phyloP scores from a whole-genome alignment of 2,797 vertebrate species.

The Myoxocephalus aenaeus region DNA sequence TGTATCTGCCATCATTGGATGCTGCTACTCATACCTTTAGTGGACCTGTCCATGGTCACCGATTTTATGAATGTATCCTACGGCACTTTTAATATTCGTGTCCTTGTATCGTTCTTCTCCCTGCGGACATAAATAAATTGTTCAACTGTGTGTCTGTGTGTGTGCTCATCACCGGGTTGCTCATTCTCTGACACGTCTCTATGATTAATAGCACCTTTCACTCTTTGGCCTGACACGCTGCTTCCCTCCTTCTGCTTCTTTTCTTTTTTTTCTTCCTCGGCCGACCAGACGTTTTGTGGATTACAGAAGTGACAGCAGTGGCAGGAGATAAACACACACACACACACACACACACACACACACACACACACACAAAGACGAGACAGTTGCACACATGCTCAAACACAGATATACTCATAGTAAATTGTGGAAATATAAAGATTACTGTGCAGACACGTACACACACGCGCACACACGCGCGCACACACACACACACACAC shows the following conservation, averaged over 20 bases:
- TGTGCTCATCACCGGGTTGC: constrained; percentile 16
- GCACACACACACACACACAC: no score
- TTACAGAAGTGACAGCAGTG: constrained; percentile 53
- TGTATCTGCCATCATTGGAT: no score
- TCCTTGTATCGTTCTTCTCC: neutral
- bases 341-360: constrained; percentile 8
- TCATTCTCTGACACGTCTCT: constrained; percentile 57
- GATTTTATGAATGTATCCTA: neutral
- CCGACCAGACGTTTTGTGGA: constrained; percentile 37
- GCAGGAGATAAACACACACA: constrained; percentile 42
- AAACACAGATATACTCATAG: constrained; percentile 16
- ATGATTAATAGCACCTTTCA: constrained; percentile 79
- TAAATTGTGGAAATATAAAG: constrained; percentile 20
- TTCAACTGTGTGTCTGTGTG: constrained; percentile 1
- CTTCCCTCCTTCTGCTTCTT: constrained; percentile 28
- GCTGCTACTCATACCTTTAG: no score
- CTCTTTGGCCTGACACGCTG: constrained; percentile 32
- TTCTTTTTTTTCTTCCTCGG: neutral
- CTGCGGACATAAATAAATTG: neutral
- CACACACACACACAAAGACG: no score
- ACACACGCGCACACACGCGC: constrained; percentile 4
- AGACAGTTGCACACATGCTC: neutral
- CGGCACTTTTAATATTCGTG: neutral
- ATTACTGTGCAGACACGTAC: constrained; percentile 8
- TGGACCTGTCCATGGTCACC: neutral